A percentile compares a stretch with the other conserved stretches of the same genome.
These are phyloP conservation scores for Mirounga angustirostris DNA, from an alignment of 2,113 vertebrate genomes.

Conservation along the genomic window DNA sequence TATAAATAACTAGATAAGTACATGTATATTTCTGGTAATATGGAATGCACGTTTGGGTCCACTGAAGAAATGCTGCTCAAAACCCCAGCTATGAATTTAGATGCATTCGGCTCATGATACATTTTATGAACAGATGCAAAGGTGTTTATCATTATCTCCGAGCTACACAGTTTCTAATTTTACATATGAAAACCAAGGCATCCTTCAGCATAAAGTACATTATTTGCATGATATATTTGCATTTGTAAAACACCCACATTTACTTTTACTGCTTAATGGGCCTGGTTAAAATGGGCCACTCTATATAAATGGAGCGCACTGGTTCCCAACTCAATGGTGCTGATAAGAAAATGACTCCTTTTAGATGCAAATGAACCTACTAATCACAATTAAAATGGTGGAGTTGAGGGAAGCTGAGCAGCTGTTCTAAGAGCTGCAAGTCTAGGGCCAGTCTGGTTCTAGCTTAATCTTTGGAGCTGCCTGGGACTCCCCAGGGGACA, in stretches of 20 bases:
- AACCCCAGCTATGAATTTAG: slow-evolving; percentile 3
- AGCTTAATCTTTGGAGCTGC: slow-evolving; percentile 1
- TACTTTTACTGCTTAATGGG: slow-evolving; percentile 84
- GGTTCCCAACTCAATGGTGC: slow-evolving; percentile 82
- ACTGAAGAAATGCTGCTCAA: slow-evolving; percentile 45
- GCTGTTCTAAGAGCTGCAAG: slow-evolving; percentile 70
- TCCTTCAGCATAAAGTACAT: slow-evolving; percentile 83
- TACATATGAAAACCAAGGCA: slow-evolving; percentile 85
- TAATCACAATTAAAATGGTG: slow-evolving; percentile 82
- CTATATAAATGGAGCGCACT: slow-evolving; percentile 78
- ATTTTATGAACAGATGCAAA: slow-evolving; percentile 79
- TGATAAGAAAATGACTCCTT: slow-evolving; percentile 84
- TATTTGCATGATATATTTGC: slow-evolving; percentile 86
- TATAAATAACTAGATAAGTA: slow-evolving; percentile 76
- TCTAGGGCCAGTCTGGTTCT: slow-evolving; percentile 54
- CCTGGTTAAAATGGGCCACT: slow-evolving; percentile 81
- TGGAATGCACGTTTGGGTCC: neutral
- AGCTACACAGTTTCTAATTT: slow-evolving; percentile 79
- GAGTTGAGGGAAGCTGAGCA: slow-evolving; percentile 64
- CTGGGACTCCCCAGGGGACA: slow-evolving; percentile 35
- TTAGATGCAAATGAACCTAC: slow-evolving; percentile 83
- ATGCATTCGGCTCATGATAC: slow-evolving; percentile 43
- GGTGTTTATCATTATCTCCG: slow-evolving; percentile 82
- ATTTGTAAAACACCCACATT: slow-evolving; percentile 86
- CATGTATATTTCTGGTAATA: slow-evolving; percentile 46